Evolutionary conservation across 2,888 invertebrate species (phyloP), one percentile per base, ranked within the genome.

Genomic region (Protodeltote pygarga): DNA sequence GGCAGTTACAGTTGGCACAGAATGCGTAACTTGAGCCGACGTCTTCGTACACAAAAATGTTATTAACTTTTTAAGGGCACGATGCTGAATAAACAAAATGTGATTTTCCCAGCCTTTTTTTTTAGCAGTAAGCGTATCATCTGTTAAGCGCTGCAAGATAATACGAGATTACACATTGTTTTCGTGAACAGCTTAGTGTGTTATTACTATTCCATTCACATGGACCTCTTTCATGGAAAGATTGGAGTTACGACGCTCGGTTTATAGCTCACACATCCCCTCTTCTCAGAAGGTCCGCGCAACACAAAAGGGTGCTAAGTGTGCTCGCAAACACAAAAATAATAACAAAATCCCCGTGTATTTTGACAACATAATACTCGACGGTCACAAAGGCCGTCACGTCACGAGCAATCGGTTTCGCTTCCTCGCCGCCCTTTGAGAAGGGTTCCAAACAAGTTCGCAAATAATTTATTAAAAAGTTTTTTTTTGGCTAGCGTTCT

Each of bases 341-440:
- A 92, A 91, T 91, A 91, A 90, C 89, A 85, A 89, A 90, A 90
- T 90, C 89, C 83, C 86, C 81, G 83, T 89, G 89, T 92, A 91
- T 92, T 92, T 92, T 92, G 92, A 92, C 91, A 91, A 87, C 90
- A 88, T 91, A 92, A 91, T 90, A 89, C 90, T 88, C 81, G 80
- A 82, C 80, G 83, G 86, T 85, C 85, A 91, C 90, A 90, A 91
- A 89, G 82, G 85, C 80, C 82, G 83, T 84, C 87, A 87, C 84
- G 90, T 91, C 91, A 89, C 87, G 83, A 85, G 81, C 88, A 88
- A 91, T 91, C 89, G 89, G 89, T 85, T 87, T 89, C 88, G 85
- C 81, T 88, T 89, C 84, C 85, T 79, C 81, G 77, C 83, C 83
- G 86, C 86, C 83, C 82, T 85, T 88, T 86, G 85, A 88, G 80